A percentile compares a stretch with the other conserved stretches of the same genome.
phyloP scores from a whole-genome alignment of 2,888 invertebrate species.

The Tetrapedia diversipes region DNA sequence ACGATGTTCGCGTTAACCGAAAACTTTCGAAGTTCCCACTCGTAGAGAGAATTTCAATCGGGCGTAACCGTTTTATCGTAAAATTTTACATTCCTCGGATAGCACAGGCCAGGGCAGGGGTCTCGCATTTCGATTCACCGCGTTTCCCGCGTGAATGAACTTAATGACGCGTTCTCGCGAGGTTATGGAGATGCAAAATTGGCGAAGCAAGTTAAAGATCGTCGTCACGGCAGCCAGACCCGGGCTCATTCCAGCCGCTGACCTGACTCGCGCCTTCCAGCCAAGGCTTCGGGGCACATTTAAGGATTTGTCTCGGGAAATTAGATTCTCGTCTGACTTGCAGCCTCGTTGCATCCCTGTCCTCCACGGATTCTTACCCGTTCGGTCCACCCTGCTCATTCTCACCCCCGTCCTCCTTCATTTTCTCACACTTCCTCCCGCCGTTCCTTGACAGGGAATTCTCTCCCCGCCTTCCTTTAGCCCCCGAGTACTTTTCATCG shows the following conservation, averaged over 20 bases:
- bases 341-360: constrained; percentile 71
- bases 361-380: constrained; percentile 65
- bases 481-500: constrained; percentile 63
- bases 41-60: constrained; percentile 42
- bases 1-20: constrained; percentile 16
- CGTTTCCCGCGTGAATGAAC: constrained; percentile 67
- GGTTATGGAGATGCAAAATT: constrained; percentile 68
- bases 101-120: constrained; percentile 40
- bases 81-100: constrained; percentile 54
- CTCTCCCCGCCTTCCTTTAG: constrained; percentile 58
- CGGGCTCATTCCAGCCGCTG: constrained; percentile 65
- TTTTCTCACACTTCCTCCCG: constrained; percentile 52
- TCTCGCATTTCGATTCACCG: constrained; percentile 63
- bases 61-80: constrained; percentile 44
- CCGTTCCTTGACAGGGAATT: constrained; percentile 59
- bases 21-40: constrained; percentile 7
- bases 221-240: constrained; percentile 66
- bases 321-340: constrained; percentile 81
- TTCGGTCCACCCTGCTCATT: constrained; percentile 34
- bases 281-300: constrained; percentile 77
- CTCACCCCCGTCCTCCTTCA: constrained; percentile 12
- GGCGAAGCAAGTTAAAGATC: constrained; percentile 70
- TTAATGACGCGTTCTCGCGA: constrained; percentile 67
- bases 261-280: constrained; percentile 63
- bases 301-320: constrained; percentile 81